Base-by-base conservation (phyloP, 2,888 invertebrate species). In the Pachydiplax longipennis region DNA sequence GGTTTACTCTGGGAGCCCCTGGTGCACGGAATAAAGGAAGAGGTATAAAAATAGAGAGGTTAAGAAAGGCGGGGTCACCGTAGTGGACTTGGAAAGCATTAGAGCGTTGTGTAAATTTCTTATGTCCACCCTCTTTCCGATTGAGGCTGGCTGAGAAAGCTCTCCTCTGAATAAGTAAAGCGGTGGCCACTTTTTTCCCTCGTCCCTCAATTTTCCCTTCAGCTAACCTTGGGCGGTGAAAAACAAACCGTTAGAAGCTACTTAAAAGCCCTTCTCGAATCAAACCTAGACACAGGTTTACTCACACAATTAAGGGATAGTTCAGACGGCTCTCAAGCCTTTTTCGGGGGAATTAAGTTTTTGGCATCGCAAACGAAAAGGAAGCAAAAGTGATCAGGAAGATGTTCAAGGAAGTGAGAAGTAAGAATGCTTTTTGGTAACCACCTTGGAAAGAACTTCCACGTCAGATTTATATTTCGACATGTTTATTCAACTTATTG, bases 131-230 rank as follows among this genome's bases (percentile, higher is more conserved):
- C 37, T 13, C 83, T 48, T 31, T 61, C 87, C 61, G 61, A 65
- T 40, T 87, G 87, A 87, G 87, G 87, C 40, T 61, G 87, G 87
- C 31, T 37, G 61, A 65, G 87, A 87, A 87, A 87, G 87, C 87
- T 37, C 22, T 65, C 61, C 22, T 13, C 35, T 87, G 87, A 87
- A 87, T 87, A 87, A 87, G 61, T 87, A 65, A 87, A 73, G 31
- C 13, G 40, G 58, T 58, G 83, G 44, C 44, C 44, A 22, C 87
- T 61, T 65, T 65, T 87, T 83, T 35, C 35, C 35, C 58, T 58
- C 8, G 25, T 53, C 82, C 31, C 83, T 35, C 83, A 35, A 58
- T 83, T 83, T 83, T 83, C 83, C 83, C 83, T 15, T 53, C 31
- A 82, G 82, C 82, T 25, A 53, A 82, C 44, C 80, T 35, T 80